A percentile compares a stretch with the other conserved stretches of the same genome.
Conservation (phyloP, 2,888 invertebrate species). For the Sussaba pulchella region DNA sequence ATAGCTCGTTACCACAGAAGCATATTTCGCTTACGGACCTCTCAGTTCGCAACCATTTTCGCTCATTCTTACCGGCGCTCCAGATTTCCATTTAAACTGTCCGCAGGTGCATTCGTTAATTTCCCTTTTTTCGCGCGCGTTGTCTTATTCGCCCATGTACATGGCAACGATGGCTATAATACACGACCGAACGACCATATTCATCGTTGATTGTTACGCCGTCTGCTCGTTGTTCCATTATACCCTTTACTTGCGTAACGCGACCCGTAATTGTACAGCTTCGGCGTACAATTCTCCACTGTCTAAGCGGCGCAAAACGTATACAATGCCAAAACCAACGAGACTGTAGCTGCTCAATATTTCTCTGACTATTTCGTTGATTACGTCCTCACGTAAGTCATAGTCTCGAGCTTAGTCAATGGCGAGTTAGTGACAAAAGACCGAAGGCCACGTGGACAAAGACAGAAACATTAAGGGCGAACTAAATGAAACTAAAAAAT, state of each 20-base stretch:
- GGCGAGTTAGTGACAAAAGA: too few relatives aligned
- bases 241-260: constrained; percentile 2
- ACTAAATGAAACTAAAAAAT: constrained; percentile 51
- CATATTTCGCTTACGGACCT: background rate
- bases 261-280: too few relatives aligned
- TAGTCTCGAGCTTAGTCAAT: too few relatives aligned
- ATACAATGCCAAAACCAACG: too few relatives aligned
- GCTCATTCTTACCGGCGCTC: background rate
- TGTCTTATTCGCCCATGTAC: background rate
- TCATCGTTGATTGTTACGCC: background rate
- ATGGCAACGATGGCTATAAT: background rate
- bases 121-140: background rate
- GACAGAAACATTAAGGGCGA: constrained; percentile 46
- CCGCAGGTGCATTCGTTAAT: background rate
- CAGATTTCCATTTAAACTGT: constrained; percentile 6
- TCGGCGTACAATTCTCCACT: background rate
- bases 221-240: background rate
- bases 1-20: constrained; percentile 1
- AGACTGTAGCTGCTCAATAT: too few relatives aligned
- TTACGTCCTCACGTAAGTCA: too few relatives aligned
- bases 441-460: constrained; percentile 21
- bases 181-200: background rate
- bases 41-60: background rate
- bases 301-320: too few relatives aligned
- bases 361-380: too few relatives aligned